Evolutionary conservation across 2,888 invertebrate species (phyloP).

Genomic region (Zygogramma bicolorata): DNA sequence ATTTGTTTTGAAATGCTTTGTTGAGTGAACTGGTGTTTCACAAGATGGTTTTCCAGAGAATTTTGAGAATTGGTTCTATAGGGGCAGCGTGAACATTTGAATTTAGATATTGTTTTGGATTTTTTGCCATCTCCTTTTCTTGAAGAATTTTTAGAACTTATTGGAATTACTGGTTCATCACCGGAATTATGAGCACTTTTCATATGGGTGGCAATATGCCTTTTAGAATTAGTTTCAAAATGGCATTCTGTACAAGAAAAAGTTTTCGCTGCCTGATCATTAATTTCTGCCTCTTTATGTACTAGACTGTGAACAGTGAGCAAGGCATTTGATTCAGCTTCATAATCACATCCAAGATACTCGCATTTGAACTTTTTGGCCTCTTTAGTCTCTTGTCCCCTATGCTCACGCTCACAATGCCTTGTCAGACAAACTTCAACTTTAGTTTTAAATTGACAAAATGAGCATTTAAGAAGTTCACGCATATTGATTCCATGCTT

Average conservation of each 20-base stretch:
- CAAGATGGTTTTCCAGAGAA: constrained; percentile 23
- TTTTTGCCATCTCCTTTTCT: not conserved
- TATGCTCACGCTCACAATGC: constrained; percentile 34
- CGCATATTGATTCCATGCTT: constrained; percentile 37
- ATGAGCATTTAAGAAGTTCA: constrained; percentile 29
- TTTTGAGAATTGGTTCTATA: constrained; percentile 28
- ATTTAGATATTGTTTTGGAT: not conserved
- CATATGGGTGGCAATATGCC: constrained; percentile 23
- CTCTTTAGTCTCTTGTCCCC: constrained; percentile 4
- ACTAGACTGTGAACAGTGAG: constrained; percentile 16
- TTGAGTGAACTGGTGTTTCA: constrained; percentile 31
- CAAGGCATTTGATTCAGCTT: constrained; percentile 18
- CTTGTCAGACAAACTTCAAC: constrained; percentile 32
- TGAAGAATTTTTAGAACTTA: not conserved
- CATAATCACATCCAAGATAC: constrained; percentile 15
- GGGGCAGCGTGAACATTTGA: constrained; percentile 34
- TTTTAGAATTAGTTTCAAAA: constrained; percentile 32
- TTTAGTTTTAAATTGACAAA: constrained; percentile 40
- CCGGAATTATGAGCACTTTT: constrained; percentile 31
- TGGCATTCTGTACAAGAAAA: constrained; percentile 35
- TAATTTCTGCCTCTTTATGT: constrained; percentile 2
- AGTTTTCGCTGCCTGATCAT: not conserved
- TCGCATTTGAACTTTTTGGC: constrained; percentile 18
- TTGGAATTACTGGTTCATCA: not conserved
- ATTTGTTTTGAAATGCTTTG: not conserved